Conservation (phyloP, 2,113 vertebrate genomes). For the Phyllostomus discolor region DNA sequence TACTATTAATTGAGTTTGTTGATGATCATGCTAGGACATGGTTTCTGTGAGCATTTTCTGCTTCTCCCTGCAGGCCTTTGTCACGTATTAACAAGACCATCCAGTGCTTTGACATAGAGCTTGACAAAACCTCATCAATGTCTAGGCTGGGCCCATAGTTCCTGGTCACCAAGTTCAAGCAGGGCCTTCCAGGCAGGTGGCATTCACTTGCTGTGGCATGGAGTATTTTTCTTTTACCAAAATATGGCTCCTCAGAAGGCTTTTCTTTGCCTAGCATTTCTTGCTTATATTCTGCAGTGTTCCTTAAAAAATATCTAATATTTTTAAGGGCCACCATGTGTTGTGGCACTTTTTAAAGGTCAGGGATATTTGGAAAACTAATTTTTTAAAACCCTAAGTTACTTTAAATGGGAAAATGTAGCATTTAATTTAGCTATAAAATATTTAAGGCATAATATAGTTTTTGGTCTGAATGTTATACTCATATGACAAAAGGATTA, state of each 20-base stretch:
- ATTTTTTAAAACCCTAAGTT: neutral
- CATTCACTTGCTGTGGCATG: neutral
- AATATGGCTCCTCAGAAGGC: neutral
- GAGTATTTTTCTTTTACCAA: neutral
- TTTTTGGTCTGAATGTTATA: neutral
- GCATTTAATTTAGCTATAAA: neutral
- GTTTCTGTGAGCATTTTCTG: neutral
- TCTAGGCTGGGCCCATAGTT: neutral
- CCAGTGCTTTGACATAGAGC: neutral
- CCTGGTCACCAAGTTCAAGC: neutral
- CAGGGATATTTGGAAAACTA: neutral
- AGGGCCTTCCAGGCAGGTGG: neutral
- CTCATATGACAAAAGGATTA: neutral
- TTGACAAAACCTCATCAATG: neutral
- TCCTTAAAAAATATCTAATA: neutral
- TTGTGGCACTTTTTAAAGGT: neutral
- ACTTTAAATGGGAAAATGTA: neutral
- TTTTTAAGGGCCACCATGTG: neutral
- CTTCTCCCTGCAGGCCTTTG: neutral
- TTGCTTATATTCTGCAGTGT: neutral
- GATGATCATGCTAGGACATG: neutral
- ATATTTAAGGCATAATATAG: neutral
- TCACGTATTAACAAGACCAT: neutral
- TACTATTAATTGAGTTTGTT: neutral
- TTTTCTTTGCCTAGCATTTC: neutral